Percentiles rank a stretch among this genome's conserved stretches.
These are phyloP conservation scores for Rostratula benghalensis DNA, from an alignment of 2,113 vertebrate genomes.

Conservation along the genomic window DNA sequence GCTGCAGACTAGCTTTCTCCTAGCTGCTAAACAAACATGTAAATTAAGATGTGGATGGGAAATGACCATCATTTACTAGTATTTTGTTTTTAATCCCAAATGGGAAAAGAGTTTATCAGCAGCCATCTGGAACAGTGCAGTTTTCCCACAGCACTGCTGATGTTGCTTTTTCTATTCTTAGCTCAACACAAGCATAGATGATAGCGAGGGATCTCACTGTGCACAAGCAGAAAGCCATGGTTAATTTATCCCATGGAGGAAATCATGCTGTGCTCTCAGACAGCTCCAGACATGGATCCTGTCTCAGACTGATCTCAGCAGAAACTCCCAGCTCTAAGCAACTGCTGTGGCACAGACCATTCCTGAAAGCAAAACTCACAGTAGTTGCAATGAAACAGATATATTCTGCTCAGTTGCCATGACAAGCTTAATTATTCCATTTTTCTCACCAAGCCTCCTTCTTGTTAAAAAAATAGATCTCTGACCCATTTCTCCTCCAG, in stretches of 20 bases:
- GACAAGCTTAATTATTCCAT: not conserved
- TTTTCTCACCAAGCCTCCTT: not conserved
- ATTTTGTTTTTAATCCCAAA: slow-evolving; percentile 25
- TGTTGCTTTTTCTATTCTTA: slow-evolving; percentile 69
- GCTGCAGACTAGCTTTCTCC: not conserved
- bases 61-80: not conserved
- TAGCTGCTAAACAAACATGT: not conserved
- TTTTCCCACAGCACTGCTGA: slow-evolving; percentile 69
- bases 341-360: slow-evolving; percentile 37
- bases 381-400: slow-evolving; percentile 21
- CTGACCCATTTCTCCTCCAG: not conserved
- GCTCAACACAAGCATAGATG: slow-evolving; percentile 33
- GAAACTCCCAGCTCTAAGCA: slow-evolving; percentile 25
- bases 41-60: not conserved
- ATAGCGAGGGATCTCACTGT: slow-evolving; percentile 44
- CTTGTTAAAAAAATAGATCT: not conserved
- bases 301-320: slow-evolving; percentile 54
- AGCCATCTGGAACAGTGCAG: slow-evolving; percentile 52
- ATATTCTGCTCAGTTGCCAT: not conserved
- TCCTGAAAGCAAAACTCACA: slow-evolving; percentile 21
- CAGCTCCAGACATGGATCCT: slow-evolving; percentile 56
- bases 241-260: slow-evolving; percentile 62
- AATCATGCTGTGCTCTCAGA: slow-evolving; percentile 61
- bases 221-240: slow-evolving; percentile 35
- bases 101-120: slow-evolving; percentile 17